These are phyloP conservation scores for Gobiocypris rarus DNA, from an alignment of 2,113 vertebrate species.

Conservation along the genomic window DNA sequence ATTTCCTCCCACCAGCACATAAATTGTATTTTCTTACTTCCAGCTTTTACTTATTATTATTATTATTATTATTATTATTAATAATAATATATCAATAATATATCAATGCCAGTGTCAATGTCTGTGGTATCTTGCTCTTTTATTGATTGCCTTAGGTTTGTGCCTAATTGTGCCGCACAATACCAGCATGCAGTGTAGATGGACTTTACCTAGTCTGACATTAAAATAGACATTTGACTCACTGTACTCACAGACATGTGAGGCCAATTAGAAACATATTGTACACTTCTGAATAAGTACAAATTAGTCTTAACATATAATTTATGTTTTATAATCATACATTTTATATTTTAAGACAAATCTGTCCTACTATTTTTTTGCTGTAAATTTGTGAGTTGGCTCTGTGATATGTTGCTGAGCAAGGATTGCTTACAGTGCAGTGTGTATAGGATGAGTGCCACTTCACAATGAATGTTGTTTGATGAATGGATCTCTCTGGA, in stretches of 20 bases:
- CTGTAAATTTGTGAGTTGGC: neutral
- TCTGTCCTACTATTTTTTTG: neutral
- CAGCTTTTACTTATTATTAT: neutral
- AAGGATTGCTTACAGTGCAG: neutral
- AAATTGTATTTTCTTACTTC: neutral
- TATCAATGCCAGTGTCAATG: too few relatives aligned
- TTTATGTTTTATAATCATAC: too few relatives aligned
- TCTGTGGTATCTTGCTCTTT: neutral
- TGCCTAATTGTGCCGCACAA: too few relatives aligned
- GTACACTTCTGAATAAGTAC: neutral
- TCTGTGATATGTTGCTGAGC: neutral
- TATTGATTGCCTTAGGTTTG: neutral
- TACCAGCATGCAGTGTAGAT: neutral
- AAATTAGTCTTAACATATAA: neutral
- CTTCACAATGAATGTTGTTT: neutral
- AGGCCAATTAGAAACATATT: neutral
- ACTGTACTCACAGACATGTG: neutral
- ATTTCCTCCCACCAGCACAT: neutral
- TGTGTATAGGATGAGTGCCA: neutral
- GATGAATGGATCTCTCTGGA: neutral
- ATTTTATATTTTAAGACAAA: constrained; percentile 3
- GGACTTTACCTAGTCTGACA: neutral
- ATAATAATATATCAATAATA: too few relatives aligned
- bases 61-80: too few relatives aligned
- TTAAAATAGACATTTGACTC: neutral